phyloP scores from a whole-genome alignment of 2,888 invertebrate species.

The Molorchus minor region DNA sequence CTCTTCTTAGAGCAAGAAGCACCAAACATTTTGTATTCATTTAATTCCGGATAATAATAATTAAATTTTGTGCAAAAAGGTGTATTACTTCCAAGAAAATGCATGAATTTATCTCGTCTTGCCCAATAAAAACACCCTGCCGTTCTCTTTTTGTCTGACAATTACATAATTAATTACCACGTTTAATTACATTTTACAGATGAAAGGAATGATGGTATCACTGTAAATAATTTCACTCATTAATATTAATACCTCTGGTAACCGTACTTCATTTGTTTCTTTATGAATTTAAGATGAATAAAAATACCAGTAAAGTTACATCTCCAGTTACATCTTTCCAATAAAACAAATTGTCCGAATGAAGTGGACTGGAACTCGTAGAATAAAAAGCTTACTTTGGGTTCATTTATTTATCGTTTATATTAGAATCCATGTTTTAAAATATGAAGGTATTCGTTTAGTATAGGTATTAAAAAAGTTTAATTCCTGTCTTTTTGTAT shows the following conservation, averaged over 20 bases:
- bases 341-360: too few relatives aligned
- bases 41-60: too few relatives aligned
- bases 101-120: background rate
- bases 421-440: too few relatives aligned
- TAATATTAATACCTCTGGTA: conserved; percentile 4
- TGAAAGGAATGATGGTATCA: background rate
- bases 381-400: too few relatives aligned
- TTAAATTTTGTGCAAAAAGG: background rate
- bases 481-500: too few relatives aligned
- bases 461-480: too few relatives aligned
- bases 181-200: background rate
- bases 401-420: too few relatives aligned
- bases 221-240: conserved; percentile 3
- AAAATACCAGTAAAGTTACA: conserved; percentile 4
- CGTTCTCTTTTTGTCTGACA: background rate
- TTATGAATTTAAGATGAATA: background rate
- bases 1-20: too few relatives aligned
- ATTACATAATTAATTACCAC: conserved; percentile 3
- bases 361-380: too few relatives aligned
- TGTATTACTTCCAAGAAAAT: background rate
- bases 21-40: too few relatives aligned
- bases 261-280: background rate
- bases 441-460: too few relatives aligned
- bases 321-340: background rate
- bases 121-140: background rate